phyloP scores from a whole-genome alignment of 2,888 invertebrate genomes.

The Archips xylosteana region DNA sequence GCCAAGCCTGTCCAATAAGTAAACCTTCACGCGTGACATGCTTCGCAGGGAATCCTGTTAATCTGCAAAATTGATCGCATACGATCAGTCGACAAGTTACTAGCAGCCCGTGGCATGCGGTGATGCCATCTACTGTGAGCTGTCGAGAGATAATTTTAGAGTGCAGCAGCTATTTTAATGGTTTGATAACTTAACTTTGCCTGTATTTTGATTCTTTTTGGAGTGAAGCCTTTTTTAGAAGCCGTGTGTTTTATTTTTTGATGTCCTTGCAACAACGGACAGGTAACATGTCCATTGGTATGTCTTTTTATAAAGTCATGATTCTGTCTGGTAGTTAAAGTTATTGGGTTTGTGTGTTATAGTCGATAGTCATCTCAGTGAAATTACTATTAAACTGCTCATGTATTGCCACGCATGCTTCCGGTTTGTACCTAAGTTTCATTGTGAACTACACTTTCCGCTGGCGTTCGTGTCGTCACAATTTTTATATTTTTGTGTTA shows the following conservation, averaged over 20 bases:
- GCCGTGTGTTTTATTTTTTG: background rate
- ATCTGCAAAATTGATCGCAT: slow-evolving; percentile 56
- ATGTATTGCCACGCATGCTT: too few species aligned
- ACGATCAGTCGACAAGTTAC: slow-evolving; percentile 61
- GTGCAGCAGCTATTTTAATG: slow-evolving; percentile 45
- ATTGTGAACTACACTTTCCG: too few species aligned
- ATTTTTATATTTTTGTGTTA: too few species aligned
- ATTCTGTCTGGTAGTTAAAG: too few species aligned
- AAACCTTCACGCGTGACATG: slow-evolving; percentile 14
- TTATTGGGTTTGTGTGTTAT: too few species aligned
- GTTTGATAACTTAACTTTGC: slow-evolving; percentile 14
- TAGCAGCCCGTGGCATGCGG: slow-evolving; percentile 59
- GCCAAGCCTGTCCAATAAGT: background rate
- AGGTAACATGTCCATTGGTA: background rate
- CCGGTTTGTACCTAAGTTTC: too few species aligned
- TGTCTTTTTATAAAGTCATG: background rate
- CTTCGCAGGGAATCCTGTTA: slow-evolving; percentile 43
- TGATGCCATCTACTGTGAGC: slow-evolving; percentile 66
- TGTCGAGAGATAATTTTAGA: slow-evolving; percentile 67
- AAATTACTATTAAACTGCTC: too few species aligned
- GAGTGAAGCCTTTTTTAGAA: background rate
- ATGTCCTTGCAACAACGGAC: background rate
- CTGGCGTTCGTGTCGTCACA: too few species aligned
- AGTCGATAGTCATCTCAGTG: too few species aligned
- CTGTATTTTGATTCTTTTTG: background rate